Evolutionary conservation across 2,888 invertebrate genomes (phyloP), one percentile per base, ranked within the genome.

Genomic region (Phaedon cochleariae): DNA sequence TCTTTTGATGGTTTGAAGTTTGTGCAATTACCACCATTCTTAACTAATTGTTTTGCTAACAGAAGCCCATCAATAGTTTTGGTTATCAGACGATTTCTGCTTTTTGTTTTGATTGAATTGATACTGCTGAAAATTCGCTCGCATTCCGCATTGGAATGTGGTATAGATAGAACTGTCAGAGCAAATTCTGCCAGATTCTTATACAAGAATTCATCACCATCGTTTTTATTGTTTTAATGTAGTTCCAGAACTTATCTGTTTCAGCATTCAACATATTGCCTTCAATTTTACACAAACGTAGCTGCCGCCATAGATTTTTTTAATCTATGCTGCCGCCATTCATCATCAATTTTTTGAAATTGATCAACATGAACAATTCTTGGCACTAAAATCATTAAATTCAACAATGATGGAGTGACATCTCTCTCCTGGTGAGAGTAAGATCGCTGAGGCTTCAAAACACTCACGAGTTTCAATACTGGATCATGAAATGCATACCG

Each of bases 41-140:
- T 46, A 3, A 46, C 20, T 18, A 18, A 18, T 51, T 51, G 51
- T 22, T 22, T 51, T n/a, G 45, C 58, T 45, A 21, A 59, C n/a
- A 48, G 18, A 12, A 15, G 18, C 18, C 21, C 34, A 49, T 29
- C n/a, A 5, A 59, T 15, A 26, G 59, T 49, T 5, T 18, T 18
- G 12, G 49, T 59, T 3, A 17, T 17, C 4, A 59, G 20, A 31
- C n/a, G 46, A 21, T 59, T 59, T 12, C 49, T 26, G 6, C 3
- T 21, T 20, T 59, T 34, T 20, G 59, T 59, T 59, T 59, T 59
- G 10, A 59, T 34, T 20, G 48, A 34, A 49, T 59, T 59, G 29
- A 59, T 17, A 5, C 26, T 10, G 15, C 45, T 46, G 31, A 58
- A 58, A 26, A 58, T 26, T 46, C 58, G 10, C 10, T 59, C 34